These are phyloP conservation scores for Vulpes ferrilata DNA, from an alignment of 2,113 vertebrate species.

Conservation along the genomic window DNA sequence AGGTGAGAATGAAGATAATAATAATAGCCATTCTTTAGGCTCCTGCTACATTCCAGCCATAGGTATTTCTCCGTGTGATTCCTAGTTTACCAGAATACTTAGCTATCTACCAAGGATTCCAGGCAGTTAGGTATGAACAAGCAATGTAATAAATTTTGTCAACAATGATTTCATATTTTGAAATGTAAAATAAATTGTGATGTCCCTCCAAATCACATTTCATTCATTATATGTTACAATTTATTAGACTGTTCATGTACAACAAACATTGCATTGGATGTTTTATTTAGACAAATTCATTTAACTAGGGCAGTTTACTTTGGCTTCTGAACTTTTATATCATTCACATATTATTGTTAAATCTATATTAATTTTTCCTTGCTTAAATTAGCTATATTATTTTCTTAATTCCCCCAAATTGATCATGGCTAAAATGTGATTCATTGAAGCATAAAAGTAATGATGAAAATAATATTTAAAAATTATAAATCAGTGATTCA, in stretches of 20 bases:
- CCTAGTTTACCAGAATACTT: background rate
- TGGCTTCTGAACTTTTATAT: background rate
- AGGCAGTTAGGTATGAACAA: constrained; percentile 11
- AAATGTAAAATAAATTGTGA: background rate
- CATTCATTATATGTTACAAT: background rate
- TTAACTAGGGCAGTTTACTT: background rate
- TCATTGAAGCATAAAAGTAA: constrained; percentile 42
- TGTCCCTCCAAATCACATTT: background rate
- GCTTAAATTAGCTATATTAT: constrained; percentile 31
- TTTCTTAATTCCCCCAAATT: constrained; percentile 1
- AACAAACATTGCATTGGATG: background rate
- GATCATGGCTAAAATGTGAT: background rate
- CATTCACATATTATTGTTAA: constrained; percentile 14
- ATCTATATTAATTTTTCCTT: constrained; percentile 38
- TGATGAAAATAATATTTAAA: constrained; percentile 14
- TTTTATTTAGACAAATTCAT: background rate
- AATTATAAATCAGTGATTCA: background rate
- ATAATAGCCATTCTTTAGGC: background rate
- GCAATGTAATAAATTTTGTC: constrained; percentile 29
- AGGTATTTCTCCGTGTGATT: background rate
- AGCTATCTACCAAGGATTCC: background rate
- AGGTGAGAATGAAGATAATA: constrained; percentile 20
- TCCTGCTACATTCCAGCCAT: background rate
- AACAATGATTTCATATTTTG: background rate
- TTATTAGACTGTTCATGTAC: background rate